Conservation (phyloP, 2,797 vertebrate species). For the Enteromius anoplus region DNA sequence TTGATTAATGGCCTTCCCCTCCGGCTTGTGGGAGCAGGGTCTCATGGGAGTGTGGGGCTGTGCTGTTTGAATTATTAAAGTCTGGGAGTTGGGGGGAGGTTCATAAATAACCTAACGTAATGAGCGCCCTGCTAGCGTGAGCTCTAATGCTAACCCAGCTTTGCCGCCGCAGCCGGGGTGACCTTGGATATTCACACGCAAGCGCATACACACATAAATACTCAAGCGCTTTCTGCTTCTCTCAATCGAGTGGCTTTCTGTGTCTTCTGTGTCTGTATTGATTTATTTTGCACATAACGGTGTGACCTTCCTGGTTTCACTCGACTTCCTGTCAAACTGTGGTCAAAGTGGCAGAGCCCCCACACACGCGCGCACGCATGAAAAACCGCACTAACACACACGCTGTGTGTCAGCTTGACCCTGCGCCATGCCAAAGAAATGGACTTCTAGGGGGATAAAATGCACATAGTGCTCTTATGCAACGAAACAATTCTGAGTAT, state of each 20-base stretch:
- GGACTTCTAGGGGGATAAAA: slow-evolving; percentile 26
- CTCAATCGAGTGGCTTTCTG: neutral
- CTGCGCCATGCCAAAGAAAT: slow-evolving; percentile 37
- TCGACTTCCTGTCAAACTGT: slow-evolving; percentile 26
- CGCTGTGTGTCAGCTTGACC: slow-evolving; percentile 1
- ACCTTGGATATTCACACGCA: slow-evolving; percentile 47
- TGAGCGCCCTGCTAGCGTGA: slow-evolving; percentile 59
- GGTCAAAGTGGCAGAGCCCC: slow-evolving; percentile 20
- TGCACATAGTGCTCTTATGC: slow-evolving; percentile 22
- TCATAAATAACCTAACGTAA: slow-evolving; percentile 78
- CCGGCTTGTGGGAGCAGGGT: slow-evolving; percentile 78
- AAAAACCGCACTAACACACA: neutral
- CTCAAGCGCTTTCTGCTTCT: neutral
- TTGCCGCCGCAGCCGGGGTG: slow-evolving; percentile 7
- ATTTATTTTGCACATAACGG: slow-evolving; percentile 41
- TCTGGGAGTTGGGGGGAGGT: slow-evolving; percentile 50
- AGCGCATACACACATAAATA: neutral
- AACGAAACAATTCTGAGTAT: slow-evolving; percentile 40
- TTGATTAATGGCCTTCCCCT: slow-evolving; percentile 83
- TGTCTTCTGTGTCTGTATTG: slow-evolving; percentile 38
- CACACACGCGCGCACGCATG: neutral
- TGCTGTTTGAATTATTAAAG: slow-evolving; percentile 81
- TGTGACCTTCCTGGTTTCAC: slow-evolving; percentile 47
- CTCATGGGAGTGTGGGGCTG: slow-evolving; percentile 72
- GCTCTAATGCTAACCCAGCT: slow-evolving; percentile 52